Evolutionary conservation across 1,140 invertebrate species (phyloP), one percentile per base, ranked within the genome.

Genomic region (Zaprionus nigranus): DNA sequence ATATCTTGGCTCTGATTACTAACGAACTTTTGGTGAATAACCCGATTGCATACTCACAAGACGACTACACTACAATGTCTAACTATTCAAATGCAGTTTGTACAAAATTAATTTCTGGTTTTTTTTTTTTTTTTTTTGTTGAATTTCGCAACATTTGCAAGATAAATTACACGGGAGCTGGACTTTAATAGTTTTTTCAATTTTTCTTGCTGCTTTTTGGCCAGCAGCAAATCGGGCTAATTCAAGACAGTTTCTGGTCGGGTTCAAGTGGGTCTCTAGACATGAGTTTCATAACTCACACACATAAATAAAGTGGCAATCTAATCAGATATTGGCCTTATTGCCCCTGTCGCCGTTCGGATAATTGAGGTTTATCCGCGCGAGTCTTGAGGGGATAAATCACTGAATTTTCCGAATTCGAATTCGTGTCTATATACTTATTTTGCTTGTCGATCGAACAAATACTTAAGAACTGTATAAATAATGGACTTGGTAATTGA

Each of bases 401-500:
- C 17, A 46, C 40, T 9, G 40, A 46, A 46, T 46, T 51, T 51
- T 51, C 46, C 46, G 11, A 11, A 24, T 24, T 9, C 17, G 11
- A 12, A 51, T 51, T 22, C 20, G 46, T 51, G 46, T 51, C 46
- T 13, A 24, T 40, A 40, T 13, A 24, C 20, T 28, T 30, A 56
- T 56, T 56, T 28, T 28, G 26, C 26, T 26, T 56, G 5, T 15
- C 22, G 26, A 26, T 56, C 53, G 53, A 54, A 17, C 46, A 53
- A 61, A 54, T 62, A 58, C 15, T 36, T 63, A 53, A 0, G 12
- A 9, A 22, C 15, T 22, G 40, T 13, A 20, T 53, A 58, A 58
- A 65, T 59, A 72, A 51, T 51, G 40, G n/a, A 51, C 38, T 59
- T 38, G 62, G 62, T 53, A 59, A 72, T 60, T 66, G 63, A 54